A percentile compares a stretch with the other conserved stretches of the same genome.
These are phyloP conservation scores for Cremastinae sp. DNA, from an alignment of 2,888 invertebrate species.

Conservation along the genomic window DNA sequence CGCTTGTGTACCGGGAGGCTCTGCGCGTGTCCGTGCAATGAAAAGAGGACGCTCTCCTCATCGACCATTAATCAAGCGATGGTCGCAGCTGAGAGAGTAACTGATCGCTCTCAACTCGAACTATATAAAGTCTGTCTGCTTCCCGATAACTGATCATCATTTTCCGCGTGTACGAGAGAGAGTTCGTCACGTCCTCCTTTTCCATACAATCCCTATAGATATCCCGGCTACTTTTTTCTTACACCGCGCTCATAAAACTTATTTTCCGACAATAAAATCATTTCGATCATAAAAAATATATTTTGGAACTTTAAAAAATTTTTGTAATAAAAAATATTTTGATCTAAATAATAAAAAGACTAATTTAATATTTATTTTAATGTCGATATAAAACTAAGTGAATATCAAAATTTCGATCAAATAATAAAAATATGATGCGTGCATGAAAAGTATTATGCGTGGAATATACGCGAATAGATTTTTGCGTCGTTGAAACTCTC, in stretches of 20 bases:
- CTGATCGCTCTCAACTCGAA: constrained; percentile 29
- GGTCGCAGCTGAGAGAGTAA: constrained; percentile 34
- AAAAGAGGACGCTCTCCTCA: constrained; percentile 35
- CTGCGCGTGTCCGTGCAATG: too few relatives aligned
- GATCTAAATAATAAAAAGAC: too few relatives aligned
- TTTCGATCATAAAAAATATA: too few relatives aligned
- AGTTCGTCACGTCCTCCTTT: constrained; percentile 63
- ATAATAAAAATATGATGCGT: too few relatives aligned
- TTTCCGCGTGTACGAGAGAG: constrained; percentile 66
- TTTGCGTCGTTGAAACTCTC: neutral
- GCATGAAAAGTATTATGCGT: constrained; percentile 4
- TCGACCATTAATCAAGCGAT: constrained; percentile 68
- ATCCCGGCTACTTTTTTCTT: too few relatives aligned
- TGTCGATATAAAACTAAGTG: too few relatives aligned
- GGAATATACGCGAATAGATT: constrained; percentile 8
- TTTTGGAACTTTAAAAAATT: too few relatives aligned
- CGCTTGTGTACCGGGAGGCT: neutral
- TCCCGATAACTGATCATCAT: constrained; percentile 66
- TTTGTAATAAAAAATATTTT: too few relatives aligned
- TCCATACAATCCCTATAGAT: neutral
- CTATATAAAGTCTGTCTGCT: constrained; percentile 7
- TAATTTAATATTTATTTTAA: too few relatives aligned
- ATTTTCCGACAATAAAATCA: neutral
- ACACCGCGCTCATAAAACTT: neutral
- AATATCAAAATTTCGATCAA: too few relatives aligned